These are phyloP conservation scores for Pangasius krempfi DNA, from an alignment of 2,797 vertebrate genomes.

Conservation along the genomic window DNA sequence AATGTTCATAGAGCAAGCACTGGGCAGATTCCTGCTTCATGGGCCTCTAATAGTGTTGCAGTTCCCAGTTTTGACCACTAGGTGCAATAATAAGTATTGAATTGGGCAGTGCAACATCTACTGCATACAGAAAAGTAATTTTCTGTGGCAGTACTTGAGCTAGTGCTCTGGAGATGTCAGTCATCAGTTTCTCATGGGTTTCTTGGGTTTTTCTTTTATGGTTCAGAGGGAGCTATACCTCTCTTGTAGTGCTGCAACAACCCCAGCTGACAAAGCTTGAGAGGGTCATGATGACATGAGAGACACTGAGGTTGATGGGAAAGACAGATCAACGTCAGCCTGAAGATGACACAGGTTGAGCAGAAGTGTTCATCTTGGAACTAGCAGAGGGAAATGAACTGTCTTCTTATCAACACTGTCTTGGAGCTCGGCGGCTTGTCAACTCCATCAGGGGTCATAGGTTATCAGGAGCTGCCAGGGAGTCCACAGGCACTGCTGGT, in stretches of 20 bases:
- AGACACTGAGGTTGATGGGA: constrained; percentile 19
- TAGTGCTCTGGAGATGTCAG: background rate
- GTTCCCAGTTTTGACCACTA: background rate
- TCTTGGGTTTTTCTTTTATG: background rate
- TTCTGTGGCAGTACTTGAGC: background rate
- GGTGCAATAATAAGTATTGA: background rate
- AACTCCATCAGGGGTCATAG: constrained; percentile 24
- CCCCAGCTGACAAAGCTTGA: constrained; percentile 26
- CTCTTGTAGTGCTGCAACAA: background rate
- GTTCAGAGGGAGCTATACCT: background rate
- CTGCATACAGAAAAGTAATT: background rate
- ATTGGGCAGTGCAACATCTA: background rate
- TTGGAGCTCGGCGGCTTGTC: constrained; percentile 21
- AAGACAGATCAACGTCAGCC: constrained; percentile 42
- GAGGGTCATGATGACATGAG: background rate
- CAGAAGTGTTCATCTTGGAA: background rate
- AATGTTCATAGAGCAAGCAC: background rate
- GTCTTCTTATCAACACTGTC: constrained; percentile 19
- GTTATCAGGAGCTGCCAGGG: constrained; percentile 47
- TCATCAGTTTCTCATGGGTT: background rate
- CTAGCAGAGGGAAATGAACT: constrained; percentile 9
- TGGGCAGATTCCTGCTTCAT: background rate
- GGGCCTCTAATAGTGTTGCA: background rate
- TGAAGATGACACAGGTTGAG: constrained; percentile 18
- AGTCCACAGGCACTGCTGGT: background rate